phyloP scores from a whole-genome alignment of 2,113 vertebrate species.

The Corythornis madagascariensis region DNA sequence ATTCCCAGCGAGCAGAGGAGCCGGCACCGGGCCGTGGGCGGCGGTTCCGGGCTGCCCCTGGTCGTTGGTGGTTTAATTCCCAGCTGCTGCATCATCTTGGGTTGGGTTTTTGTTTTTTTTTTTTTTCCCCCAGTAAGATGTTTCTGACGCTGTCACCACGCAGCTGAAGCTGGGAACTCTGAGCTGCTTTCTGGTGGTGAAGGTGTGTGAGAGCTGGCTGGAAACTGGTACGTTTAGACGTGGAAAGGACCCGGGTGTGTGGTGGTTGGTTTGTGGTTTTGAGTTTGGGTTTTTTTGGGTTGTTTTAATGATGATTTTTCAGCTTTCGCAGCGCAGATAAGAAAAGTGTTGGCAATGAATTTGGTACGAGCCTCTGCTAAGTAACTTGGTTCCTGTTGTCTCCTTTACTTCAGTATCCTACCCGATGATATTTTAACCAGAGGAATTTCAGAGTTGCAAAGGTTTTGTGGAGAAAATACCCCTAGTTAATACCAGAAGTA shows the following conservation, averaged over 20 bases:
- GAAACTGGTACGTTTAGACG: neutral
- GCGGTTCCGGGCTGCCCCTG: fast-evolving
- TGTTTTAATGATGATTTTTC: neutral
- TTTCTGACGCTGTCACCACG: neutral
- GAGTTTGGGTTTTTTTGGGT: too few relatives aligned
- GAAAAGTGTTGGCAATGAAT: neutral
- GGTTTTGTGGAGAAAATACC: neutral
- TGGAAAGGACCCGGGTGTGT: neutral
- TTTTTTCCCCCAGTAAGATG: fast-evolving
- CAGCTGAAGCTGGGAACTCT: neutral
- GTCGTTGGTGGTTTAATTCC: neutral
- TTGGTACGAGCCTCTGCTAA: neutral
- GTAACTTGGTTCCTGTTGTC: neutral
- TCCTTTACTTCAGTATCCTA: neutral
- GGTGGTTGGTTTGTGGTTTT: neutral
- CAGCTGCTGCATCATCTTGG: neutral
- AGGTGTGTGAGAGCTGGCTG: neutral
- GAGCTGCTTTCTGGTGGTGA: neutral
- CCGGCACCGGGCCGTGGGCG: neutral
- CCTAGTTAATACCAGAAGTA: neutral
- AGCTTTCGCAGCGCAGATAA: neutral
- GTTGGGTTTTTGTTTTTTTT: too few relatives aligned
- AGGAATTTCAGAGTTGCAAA: neutral
- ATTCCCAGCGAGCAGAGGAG: neutral
- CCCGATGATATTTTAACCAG: neutral